A percentile compares a stretch with the other conserved stretches of the same genome.
These are phyloP conservation scores for Idaea dimidiata DNA, from an alignment of 2,888 invertebrate species.

Conservation along the genomic window DNA sequence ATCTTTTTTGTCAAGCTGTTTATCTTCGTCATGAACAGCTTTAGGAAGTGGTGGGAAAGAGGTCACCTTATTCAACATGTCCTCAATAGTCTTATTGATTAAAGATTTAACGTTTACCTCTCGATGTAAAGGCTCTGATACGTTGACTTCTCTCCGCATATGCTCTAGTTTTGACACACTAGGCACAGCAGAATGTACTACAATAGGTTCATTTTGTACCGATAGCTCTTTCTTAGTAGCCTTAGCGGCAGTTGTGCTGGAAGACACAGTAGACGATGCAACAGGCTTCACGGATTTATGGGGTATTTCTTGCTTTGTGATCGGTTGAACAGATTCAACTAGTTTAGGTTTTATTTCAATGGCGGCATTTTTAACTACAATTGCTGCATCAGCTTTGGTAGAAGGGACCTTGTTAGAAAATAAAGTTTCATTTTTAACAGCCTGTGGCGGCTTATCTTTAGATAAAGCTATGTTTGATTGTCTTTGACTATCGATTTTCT, in stretches of 20 bases:
- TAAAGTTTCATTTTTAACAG: conserved; percentile 51
- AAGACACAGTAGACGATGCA: conserved; percentile 18
- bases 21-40: conserved; percentile 41
- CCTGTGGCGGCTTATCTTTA: conserved; percentile 52
- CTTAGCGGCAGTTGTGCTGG: conserved; percentile 17
- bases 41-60: conserved; percentile 38
- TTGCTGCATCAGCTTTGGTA: conserved; percentile 31
- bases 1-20: conserved; percentile 24
- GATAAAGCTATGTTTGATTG: conserved; percentile 51
- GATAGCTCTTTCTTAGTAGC: conserved; percentile 14
- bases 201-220: conserved; percentile 3
- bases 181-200: conserved; percentile 5
- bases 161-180: background rate
- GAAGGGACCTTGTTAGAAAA: conserved; percentile 49
- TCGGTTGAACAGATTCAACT: conserved; percentile 7
- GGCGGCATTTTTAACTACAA: conserved; percentile 26
- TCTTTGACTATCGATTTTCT: conserved; percentile 70
- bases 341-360: conserved; percentile 22
- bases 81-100: conserved; percentile 73
- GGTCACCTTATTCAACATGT: conserved; percentile 49
- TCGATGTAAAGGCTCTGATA: conserved; percentile 41
- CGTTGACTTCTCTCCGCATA: conserved; percentile 28
- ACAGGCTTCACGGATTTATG: conserved; percentile 5
- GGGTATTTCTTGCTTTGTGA: conserved; percentile 12
- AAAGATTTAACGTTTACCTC: conserved; percentile 64